Evolutionary conservation across 2,113 vertebrate genomes (phyloP).

Genomic region (Helogale parvula): DNA sequence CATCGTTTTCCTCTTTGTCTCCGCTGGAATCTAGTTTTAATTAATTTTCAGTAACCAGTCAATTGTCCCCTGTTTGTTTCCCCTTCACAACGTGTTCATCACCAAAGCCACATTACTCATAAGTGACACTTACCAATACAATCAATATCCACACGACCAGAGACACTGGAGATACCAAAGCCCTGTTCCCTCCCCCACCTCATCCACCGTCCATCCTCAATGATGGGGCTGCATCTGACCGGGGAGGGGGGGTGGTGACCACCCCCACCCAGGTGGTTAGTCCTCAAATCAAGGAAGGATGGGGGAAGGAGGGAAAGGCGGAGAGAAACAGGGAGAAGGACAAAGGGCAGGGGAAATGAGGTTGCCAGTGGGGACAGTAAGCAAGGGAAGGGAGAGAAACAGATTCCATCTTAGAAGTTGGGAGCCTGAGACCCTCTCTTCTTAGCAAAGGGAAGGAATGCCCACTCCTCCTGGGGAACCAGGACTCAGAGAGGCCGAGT

Average conservation of each 20-base stretch:
- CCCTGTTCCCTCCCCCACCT: neutral
- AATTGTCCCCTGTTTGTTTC: conserved; percentile 70
- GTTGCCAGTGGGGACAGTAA: neutral
- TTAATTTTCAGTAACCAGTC: conserved; percentile 75
- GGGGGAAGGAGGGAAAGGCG: neutral
- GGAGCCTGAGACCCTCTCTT: neutral
- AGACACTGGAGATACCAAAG: neutral
- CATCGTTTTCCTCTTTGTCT: conserved; percentile 52
- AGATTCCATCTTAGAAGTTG: neutral
- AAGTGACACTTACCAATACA: conserved; percentile 52
- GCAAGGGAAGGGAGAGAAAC: too few species aligned
- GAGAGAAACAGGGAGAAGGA: neutral
- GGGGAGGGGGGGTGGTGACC: neutral
- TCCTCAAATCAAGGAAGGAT: neutral
- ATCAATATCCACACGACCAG: conserved; percentile 24
- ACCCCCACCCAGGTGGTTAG: neutral
- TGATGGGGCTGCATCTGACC: too few species aligned
- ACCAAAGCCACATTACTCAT: conserved; percentile 44
- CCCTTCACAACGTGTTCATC: conserved; percentile 68
- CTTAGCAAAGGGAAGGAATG: neutral
- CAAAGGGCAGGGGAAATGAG: too few species aligned
- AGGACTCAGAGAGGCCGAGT: neutral
- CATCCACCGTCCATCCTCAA: neutral
- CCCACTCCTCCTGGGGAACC: too few species aligned
- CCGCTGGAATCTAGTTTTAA: conserved; percentile 67